Conservation (phyloP, 2,113 vertebrate genomes). For the Ophiodon elongatus region DNA sequence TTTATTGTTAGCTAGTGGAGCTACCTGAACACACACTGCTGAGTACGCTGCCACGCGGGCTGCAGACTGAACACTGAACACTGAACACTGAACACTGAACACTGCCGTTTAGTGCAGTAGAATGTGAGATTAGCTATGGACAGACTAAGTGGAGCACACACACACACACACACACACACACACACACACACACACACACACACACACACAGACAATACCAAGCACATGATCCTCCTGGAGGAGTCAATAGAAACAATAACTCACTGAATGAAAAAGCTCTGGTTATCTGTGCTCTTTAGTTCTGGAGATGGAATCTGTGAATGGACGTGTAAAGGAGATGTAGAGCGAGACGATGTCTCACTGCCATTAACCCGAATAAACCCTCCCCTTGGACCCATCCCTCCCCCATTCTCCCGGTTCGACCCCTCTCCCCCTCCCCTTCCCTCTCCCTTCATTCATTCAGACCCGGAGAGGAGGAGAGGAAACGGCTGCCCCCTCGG, state of each 20-base stretch:
- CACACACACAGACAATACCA: too few relatives aligned
- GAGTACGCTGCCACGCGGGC: too few relatives aligned
- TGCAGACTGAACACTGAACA: too few relatives aligned
- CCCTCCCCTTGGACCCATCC: not conserved
- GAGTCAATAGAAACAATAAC: slow-evolving; percentile 23
- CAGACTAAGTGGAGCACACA: too few relatives aligned
- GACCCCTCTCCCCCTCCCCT: slow-evolving; percentile 8
- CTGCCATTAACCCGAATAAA: slow-evolving; percentile 52
- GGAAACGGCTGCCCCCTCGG: slow-evolving; percentile 71
- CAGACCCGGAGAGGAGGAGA: slow-evolving; percentile 47
- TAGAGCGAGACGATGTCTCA: slow-evolving; percentile 32
- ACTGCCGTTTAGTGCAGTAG: too few relatives aligned
- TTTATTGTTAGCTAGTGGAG: too few relatives aligned
- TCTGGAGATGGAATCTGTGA: slow-evolving; percentile 34
- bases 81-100: too few relatives aligned
- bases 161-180: too few relatives aligned
- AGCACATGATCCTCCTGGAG: too few relatives aligned
- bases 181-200: too few relatives aligned
- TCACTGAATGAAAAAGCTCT: slow-evolving; percentile 48
- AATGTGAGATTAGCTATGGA: too few relatives aligned
- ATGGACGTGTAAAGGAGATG: slow-evolving; percentile 43
- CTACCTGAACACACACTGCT: too few relatives aligned
- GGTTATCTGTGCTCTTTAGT: slow-evolving; percentile 27
- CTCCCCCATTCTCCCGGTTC: not conserved
- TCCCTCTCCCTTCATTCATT: slow-evolving; percentile 51